Base-by-base conservation (phyloP, 2,888 invertebrate genomes). In the Boloria selene region DNA sequence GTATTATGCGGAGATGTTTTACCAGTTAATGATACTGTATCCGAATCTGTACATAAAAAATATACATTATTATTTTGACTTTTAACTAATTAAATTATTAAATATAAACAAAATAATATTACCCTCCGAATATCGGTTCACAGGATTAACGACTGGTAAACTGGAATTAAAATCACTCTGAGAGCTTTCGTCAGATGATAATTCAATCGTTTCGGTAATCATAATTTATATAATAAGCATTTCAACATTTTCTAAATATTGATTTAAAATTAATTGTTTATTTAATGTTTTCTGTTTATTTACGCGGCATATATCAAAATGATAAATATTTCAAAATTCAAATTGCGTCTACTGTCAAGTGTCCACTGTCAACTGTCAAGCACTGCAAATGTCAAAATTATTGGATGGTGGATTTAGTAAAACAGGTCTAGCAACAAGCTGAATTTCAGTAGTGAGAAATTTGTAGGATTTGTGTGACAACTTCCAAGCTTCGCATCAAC, bases 131-230 rank as follows among this genome's bases (percentile, higher is more conserved):
- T 22, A 13, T n/a, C 18, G 18, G n/a, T 56, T n/a, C n/a, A 56
- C n/a, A 44, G 44, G 4, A 16, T 44, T 56, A 22, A 1, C 7
- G 22, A 45, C 22, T 22, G 55, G n/a, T 22, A 42, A 44, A 56
- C 55, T 56, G 44, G 44, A 56, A 13, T 22, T 18, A 56, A n/a
- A 56, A 56, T 59, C 47, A 49, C 47, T 38, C 7, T 59, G 31
- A 31, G 59, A 59, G 6, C 47, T 47, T 13, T 67, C 66, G 13
- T 62, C 65, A 49, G 65, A 65, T 14, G 65, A 65, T 52, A 69
- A 16, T 7, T 65, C 68, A 55, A 69, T 56, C 7, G 47, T 49
- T 42, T 56, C 52, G 13, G 17, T 47, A 16, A 38, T 60, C 62
- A 56, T 62, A 17, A 13, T 42, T 52, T 58, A 13, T 38, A 17